phyloP scores from a whole-genome alignment of 2,888 invertebrate species.

The Plebejus anna region DNA sequence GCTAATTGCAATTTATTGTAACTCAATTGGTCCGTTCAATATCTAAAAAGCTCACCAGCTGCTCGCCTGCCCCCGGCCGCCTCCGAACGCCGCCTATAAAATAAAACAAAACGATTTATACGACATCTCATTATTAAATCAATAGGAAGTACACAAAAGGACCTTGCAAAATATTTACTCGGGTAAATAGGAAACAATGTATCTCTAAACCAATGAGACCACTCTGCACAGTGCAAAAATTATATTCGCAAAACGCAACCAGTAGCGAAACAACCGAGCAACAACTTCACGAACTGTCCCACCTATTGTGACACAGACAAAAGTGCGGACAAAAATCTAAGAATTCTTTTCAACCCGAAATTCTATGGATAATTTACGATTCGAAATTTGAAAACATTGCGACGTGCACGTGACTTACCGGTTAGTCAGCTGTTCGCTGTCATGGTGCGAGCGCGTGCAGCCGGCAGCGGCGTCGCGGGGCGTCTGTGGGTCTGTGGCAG shows the following conservation, averaged over 20 bases:
- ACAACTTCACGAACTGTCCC: conserved; percentile 59
- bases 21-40: conserved; percentile 44
- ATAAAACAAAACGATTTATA: conserved; percentile 77
- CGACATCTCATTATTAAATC: conserved; percentile 67
- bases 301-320: conserved; percentile 70
- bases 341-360: conserved; percentile 55
- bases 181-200: conserved; percentile 59
- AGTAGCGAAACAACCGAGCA: conserved; percentile 56
- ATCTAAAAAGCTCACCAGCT: conserved; percentile 67
- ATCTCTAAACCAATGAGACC: conserved; percentile 58
- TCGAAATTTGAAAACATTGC: conserved; percentile 51
- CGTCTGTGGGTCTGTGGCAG: conserved; percentile 76
- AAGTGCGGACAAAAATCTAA: conserved; percentile 68
- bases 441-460: conserved; percentile 76
- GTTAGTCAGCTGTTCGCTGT: conserved; percentile 77
- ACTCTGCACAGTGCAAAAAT: conserved; percentile 66
- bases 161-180: conserved; percentile 50
- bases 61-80: conserved; percentile 52
- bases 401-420: conserved; percentile 74
- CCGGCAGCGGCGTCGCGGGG: conserved; percentile 75
- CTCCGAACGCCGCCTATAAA: conserved; percentile 72
- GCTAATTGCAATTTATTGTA: neutral
- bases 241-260: conserved; percentile 64
- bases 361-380: conserved; percentile 74
- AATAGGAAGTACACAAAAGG: conserved; percentile 62